These are phyloP conservation scores for Chiridota heheva DNA, from an alignment of 35 echinoderm and acorn worm species.

Conservation along the genomic window DNA sequence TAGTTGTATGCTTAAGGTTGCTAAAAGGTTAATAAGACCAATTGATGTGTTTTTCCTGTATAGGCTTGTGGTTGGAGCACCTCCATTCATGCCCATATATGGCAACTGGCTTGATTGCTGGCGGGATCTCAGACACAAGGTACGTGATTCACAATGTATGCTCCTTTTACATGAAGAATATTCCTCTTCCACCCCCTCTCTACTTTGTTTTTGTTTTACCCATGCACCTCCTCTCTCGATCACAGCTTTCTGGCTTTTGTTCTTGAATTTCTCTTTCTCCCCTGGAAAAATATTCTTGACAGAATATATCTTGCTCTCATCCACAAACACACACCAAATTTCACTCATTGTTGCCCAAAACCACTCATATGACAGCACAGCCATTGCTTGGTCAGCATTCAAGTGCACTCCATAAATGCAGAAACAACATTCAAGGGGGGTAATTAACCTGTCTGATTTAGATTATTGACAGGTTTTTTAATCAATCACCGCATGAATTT, in stretches of 20 bases:
- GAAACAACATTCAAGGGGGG: too few relatives aligned
- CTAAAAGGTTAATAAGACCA: too few relatives aligned
- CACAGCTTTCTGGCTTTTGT: too few relatives aligned
- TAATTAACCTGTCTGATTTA: too few relatives aligned
- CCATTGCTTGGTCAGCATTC: background rate
- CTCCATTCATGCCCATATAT: conserved; percentile 79
- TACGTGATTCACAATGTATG: conserved; percentile 21
- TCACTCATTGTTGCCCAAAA: background rate
- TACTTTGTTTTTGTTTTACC: too few relatives aligned
- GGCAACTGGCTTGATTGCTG: conserved; percentile 79
- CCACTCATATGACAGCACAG: background rate
- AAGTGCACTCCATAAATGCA: background rate
- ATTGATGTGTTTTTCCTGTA: conserved; percentile 1
- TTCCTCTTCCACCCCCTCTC: too few relatives aligned
- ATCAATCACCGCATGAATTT: too few relatives aligned
- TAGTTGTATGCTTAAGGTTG: too few relatives aligned
- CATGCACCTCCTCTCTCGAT: too few relatives aligned
- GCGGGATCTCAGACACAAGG: conserved; percentile 62
- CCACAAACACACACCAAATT: background rate
- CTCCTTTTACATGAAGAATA: background rate
- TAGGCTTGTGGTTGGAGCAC: conserved; percentile 75
- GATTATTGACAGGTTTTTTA: too few relatives aligned
- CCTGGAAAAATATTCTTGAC: background rate
- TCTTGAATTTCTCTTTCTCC: too few relatives aligned
- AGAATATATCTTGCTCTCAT: background rate